Base-by-base conservation (phyloP, 2,797 vertebrate species). In the Rhabdomys pumilio region DNA sequence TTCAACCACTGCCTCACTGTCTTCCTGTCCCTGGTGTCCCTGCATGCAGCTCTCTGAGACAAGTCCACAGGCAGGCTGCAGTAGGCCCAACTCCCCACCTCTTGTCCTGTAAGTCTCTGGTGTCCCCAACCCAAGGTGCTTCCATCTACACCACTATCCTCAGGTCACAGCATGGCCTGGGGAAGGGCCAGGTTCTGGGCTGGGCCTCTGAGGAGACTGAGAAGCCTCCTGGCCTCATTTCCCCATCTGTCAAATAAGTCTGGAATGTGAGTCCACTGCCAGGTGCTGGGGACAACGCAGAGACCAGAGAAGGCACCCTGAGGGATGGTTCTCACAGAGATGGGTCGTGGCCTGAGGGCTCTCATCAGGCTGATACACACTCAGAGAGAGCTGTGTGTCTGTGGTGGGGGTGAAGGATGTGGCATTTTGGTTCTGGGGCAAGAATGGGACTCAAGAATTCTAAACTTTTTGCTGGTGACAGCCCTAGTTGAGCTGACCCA, bases 211-310 rank as follows among this genome's bases (percentile, higher is more conserved):
- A 91, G 89, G 90, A 50, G 80, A 82, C 88, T 91, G 94, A 72
- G 83, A 93, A 90, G 91, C 72, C 72, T 90, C 94, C 72, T 94
- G 93, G 94, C 96, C 96, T 91, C 94, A 72, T 97, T 95, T 90
- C 22, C 93, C 97, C 97, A 96, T 94, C 96, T 96, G 94, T 96
- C 88, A 38, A 93, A 19, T 53, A n/a, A 83, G 77, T 57, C 55
- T 91, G 69, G 93, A 76, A 75, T 53, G 29, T 5, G 63, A 91
- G 89, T 83, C 61, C 86, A 17, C 89, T 50, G 93, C 95, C 96
- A 94, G 92, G 84, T 76, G 1, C 89, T 81, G 89, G 69, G 87
- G 76, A 93, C 96, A 67, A 6, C 2, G 59, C 82, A 69, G 90
- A 73, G 93, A 67, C 63, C 13, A 77, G 87, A 72, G 90, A 38